Percentiles rank a stretch among this genome's conserved stretches.
Evolutionary conservation across 2,113 vertebrate species (phyloP).

Genomic region (Cottus gobio): DNA sequence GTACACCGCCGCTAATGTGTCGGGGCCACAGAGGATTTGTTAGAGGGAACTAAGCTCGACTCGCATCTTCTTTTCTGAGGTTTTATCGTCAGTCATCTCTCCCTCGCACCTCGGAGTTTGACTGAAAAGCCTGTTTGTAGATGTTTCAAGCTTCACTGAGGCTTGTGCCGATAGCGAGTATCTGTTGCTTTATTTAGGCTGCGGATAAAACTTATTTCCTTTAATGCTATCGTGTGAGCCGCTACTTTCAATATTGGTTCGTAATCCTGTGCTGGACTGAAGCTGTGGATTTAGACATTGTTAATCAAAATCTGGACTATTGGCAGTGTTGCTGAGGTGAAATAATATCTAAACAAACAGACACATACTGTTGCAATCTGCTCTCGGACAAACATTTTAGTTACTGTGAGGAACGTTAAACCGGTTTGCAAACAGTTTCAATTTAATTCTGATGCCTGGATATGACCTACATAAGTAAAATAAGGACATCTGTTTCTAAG

Average conservation of each 20-base stretch:
- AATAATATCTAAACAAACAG: not conserved
- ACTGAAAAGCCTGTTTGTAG: constrained; percentile 38
- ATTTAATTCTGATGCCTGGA: not conserved
- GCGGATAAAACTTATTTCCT: constrained; percentile 17
- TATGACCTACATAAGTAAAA: not conserved
- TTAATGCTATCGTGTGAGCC: constrained; percentile 5
- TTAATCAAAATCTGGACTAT: constrained; percentile 15
- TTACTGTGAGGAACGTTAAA: not conserved
- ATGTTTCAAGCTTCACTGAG: constrained; percentile 33
- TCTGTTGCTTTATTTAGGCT: constrained; percentile 16
- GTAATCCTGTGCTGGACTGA: constrained; percentile 5
- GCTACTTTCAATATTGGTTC: constrained; percentile 36
- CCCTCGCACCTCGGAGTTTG: constrained; percentile 23
- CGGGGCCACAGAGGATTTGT: constrained; percentile 44
- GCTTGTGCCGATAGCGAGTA: constrained; percentile 19
- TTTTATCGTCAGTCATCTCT: constrained; percentile 49
- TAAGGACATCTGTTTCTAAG: not conserved
- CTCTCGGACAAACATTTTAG: constrained; percentile 16
- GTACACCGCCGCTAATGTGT: constrained; percentile 27
- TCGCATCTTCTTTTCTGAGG: constrained; percentile 30
- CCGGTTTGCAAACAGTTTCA: not conserved
- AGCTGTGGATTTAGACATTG: constrained; percentile 10
- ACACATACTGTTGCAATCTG: constrained; percentile 2
- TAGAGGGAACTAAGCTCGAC: constrained; percentile 32
- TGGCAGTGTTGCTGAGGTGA: not conserved